phyloP scores from a whole-genome alignment of 2,113 vertebrate genomes.

The Urocitellus parryii region DNA sequence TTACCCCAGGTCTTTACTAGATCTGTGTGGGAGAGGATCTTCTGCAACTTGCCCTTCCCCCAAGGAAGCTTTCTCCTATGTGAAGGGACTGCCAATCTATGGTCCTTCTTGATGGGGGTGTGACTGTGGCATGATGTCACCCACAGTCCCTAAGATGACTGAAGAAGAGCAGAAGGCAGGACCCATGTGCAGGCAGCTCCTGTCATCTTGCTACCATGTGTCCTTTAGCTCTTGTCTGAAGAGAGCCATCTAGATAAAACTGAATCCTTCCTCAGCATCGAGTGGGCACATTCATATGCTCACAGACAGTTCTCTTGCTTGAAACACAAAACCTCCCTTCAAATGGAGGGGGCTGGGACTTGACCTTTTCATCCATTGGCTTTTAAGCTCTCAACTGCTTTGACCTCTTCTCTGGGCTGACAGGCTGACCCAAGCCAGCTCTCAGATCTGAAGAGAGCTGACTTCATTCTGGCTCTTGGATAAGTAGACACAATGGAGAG shows the following conservation, averaged over 20 bases:
- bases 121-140: neutral
- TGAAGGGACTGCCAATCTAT: neutral
- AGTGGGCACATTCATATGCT: slow-evolving; percentile 56
- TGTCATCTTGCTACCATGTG: slow-evolving; percentile 2
- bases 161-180: slow-evolving; percentile 56
- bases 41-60: neutral
- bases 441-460: slow-evolving; percentile 72
- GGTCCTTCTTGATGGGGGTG: neutral
- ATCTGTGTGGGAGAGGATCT: neutral
- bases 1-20: neutral
- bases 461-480: slow-evolving; percentile 79
- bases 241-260: slow-evolving; percentile 14
- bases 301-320: slow-evolving; percentile 47
- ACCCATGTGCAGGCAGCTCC: neutral
- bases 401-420: slow-evolving; percentile 68
- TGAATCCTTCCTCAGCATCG: neutral
- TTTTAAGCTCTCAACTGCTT: slow-evolving; percentile 71
- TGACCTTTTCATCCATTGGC: slow-evolving; percentile 60
- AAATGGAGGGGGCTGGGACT: slow-evolving; percentile 37
- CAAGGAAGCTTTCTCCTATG: neutral
- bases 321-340: slow-evolving; percentile 72
- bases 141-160: neutral
- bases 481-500: slow-evolving; percentile 75
- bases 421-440: slow-evolving; percentile 56
- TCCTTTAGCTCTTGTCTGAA: neutral